These are phyloP conservation scores for Petrolisthes cinctipes DNA, from an alignment of 2,888 invertebrate genomes.

Conservation along the genomic window DNA sequence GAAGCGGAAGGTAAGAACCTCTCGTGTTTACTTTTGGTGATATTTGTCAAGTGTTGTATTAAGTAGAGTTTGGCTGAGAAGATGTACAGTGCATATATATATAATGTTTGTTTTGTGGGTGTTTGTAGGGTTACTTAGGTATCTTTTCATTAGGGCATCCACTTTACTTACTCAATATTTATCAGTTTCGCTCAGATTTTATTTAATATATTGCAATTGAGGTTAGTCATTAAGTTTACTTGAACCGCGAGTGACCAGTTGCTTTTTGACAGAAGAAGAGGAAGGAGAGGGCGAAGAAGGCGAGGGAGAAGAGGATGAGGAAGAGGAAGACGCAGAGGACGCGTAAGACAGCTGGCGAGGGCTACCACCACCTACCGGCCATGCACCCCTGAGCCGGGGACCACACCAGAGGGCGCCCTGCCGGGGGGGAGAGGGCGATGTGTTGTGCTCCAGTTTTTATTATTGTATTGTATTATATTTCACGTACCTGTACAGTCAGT, in stretches of 20 bases:
- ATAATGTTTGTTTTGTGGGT: background rate
- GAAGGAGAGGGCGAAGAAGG: conserved; percentile 56
- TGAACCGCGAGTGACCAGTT: too few species aligned
- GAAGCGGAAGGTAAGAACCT: conserved; percentile 48
- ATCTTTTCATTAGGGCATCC: too few species aligned
- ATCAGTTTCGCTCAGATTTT: too few species aligned
- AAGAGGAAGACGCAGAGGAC: conserved; percentile 52
- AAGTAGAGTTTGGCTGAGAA: background rate
- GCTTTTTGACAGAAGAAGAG: conserved; percentile 49
- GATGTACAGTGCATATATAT: background rate
- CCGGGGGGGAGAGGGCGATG: conserved; percentile 54
- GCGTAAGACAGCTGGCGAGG: conserved; percentile 54
- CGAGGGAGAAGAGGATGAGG: conserved; percentile 51
- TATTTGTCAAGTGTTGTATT: background rate
- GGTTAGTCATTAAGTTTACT: background rate
- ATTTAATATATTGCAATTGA: background rate
- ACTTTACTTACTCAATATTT: too few species aligned
- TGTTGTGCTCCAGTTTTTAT: conserved; percentile 56
- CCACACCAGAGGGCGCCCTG: conserved; percentile 40
- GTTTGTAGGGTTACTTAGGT: background rate
- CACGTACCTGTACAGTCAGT: conserved; percentile 63
- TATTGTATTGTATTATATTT: conserved; percentile 63
- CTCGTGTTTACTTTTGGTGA: background rate
- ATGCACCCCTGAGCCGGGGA: conserved; percentile 50
- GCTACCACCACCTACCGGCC: conserved; percentile 48